Evolutionary conservation across 2,797 vertebrate genomes (phyloP), one percentile per base, ranked within the genome.

Genomic region (Falco berigora): DNA sequence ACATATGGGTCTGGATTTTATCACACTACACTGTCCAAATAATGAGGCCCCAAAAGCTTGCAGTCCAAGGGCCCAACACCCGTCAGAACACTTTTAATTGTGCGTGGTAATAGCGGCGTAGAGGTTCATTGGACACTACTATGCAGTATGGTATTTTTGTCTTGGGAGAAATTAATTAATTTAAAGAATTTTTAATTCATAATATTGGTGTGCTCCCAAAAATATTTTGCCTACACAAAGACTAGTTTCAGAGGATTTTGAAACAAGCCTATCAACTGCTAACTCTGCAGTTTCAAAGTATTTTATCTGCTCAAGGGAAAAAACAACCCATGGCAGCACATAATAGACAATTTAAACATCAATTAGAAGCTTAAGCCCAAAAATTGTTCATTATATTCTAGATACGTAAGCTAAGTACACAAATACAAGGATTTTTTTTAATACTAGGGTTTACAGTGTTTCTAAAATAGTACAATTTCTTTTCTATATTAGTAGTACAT

Each of bases 21-120:
- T 34, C 59, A 19, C 1, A 19, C 7, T 12, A 8, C 5, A 32
- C 40, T 10, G 17, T 59, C 7, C 52, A 61, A 59, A n/a, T 16
- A 42, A n/a, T 0, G 1, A 56, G n/a, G 23, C 28, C 42, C 28
- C 63, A 52, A 14, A 72, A 78, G n/a, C 22, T 30, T 63, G 34
- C 5, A 36, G 42, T 28, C 21, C 3, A 1, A 50, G 22, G 56
- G 19, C 40, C 59, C 46, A 69, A 38, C 14, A 7, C n/a, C 6
- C 21, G 18, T 13, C 25, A n/a, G 14, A 63, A 34, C 32, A 28
- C 34, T 68, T 55, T 38, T 56, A 73, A 46, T 30, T 30, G 19
- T 12, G 23, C 23, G 2, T 1, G 16, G 12, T 53, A 32, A 16
- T 4, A 10, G 21, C 1, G 0, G 23, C 1, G 0, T 6, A 38